A percentile compares a stretch with the other conserved stretches of the same genome.
Conservation (phyloP, 2,888 invertebrate genomes). For the Lordiphosa fenestrarum region DNA sequence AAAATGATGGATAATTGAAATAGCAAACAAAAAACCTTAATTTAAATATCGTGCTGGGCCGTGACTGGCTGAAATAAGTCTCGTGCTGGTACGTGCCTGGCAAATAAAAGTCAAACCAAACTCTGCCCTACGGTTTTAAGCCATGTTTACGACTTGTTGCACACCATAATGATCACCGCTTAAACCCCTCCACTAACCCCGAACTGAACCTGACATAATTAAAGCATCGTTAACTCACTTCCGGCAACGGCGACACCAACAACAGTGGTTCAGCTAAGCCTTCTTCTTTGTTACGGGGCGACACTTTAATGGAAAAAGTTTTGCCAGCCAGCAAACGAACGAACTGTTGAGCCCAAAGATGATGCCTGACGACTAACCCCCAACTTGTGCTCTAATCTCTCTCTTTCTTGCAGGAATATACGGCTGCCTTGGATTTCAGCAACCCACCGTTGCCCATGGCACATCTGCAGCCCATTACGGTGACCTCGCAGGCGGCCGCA, state of each 20-base stretch:
- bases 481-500: conserved; percentile 71
- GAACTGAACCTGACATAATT: conserved; percentile 1
- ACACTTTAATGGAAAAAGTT: conserved; percentile 76
- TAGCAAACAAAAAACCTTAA: no score
- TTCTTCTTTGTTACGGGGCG: conserved; percentile 40
- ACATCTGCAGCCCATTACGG: conserved; percentile 74
- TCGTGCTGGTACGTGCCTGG: no score
- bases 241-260: conserved; percentile 5
- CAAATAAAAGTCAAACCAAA: no score
- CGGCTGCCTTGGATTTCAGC: conserved; percentile 78
- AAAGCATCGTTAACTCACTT: conserved; percentile 12
- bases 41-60: no score
- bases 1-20: no score
- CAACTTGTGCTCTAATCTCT: conserved; percentile 1
- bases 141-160: no score
- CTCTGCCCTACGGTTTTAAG: no score
- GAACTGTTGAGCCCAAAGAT: conserved; percentile 7
- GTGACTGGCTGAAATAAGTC: no score
- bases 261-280: conserved; percentile 24
- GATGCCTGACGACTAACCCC: conserved; percentile 6
- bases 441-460: conserved; percentile 76
- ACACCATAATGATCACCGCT: no score
- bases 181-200: no score
- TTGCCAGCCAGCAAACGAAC: conserved; percentile 37
- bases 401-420: conserved; percentile 78